Evolutionary conservation across 2,888 invertebrate genomes (phyloP).

Genomic region (Thymelicus acteon): DNA sequence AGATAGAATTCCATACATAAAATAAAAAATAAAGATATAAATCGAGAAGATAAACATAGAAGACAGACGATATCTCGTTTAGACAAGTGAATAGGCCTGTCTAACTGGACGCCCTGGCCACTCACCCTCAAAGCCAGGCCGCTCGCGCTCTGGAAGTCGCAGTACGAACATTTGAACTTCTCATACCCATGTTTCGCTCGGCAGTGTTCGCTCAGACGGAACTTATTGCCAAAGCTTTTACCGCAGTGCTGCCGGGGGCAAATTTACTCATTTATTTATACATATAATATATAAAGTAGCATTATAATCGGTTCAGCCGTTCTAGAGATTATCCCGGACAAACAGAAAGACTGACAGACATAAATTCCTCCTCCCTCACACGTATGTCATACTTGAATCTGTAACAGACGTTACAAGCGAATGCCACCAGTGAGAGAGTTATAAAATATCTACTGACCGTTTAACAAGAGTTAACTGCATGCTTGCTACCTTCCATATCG

Average conservation of each 20-base stretch:
- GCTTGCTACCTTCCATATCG: slow-evolving; percentile 1
- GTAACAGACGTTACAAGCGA: too few relatives aligned
- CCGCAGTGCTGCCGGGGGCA: slow-evolving; percentile 61
- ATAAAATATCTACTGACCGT: not conserved
- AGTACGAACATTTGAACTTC: slow-evolving; percentile 59
- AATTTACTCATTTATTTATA: slow-evolving; percentile 40
- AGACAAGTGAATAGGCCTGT: not conserved
- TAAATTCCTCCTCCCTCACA: too few relatives aligned
- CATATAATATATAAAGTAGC: too few relatives aligned
- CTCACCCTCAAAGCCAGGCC: slow-evolving; percentile 54
- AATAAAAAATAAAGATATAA: too few relatives aligned
- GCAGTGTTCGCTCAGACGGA: slow-evolving; percentile 62
- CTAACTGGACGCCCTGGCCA: not conserved
- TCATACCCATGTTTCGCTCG: slow-evolving; percentile 68
- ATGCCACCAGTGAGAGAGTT: not conserved
- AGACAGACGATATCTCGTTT: not conserved
- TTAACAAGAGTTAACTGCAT: not conserved
- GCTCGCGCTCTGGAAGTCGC: slow-evolving; percentile 61
- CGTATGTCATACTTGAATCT: too few relatives aligned
- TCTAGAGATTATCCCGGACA: too few relatives aligned
- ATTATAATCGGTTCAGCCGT: too few relatives aligned
- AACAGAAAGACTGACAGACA: too few relatives aligned
- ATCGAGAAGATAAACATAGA: not conserved
- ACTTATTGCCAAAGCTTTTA: slow-evolving; percentile 58
- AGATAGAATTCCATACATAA: too few relatives aligned